phyloP scores from a whole-genome alignment of 2,888 invertebrate species.

The Hecatera dysodea region DNA sequence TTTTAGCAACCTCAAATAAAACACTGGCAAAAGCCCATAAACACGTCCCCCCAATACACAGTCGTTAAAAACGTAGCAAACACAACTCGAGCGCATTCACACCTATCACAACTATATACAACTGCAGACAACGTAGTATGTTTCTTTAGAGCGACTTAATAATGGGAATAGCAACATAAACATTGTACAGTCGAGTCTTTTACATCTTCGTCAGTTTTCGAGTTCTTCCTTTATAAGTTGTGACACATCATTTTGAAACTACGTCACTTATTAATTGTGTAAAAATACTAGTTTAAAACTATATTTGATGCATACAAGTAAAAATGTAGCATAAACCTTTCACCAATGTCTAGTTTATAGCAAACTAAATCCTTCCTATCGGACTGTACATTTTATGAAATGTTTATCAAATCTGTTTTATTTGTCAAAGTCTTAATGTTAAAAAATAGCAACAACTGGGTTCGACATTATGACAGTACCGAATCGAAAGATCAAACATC shows the following conservation, averaged over 20 bases:
- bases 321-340: not conserved
- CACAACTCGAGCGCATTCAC: slow-evolving; percentile 36
- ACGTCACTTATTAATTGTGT: not conserved
- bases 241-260: not conserved
- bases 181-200: slow-evolving; percentile 20
- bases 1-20: slow-evolving; percentile 33
- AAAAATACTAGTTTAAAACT: not conserved
- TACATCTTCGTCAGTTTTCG: slow-evolving; percentile 1
- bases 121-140: slow-evolving; percentile 43
- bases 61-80: slow-evolving; percentile 45
- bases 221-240: not conserved
- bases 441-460: not conserved
- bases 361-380: not conserved
- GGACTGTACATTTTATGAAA: not conserved
- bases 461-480: not conserved
- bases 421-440: not conserved
- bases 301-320: not conserved
- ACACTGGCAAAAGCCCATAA: slow-evolving; percentile 20
- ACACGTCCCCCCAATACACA: slow-evolving; percentile 28
- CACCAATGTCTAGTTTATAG: not conserved
- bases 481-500: not conserved
- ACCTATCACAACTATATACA: slow-evolving; percentile 34
- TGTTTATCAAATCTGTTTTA: not conserved
- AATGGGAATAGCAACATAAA: slow-evolving; percentile 48
- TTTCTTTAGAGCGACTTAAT: slow-evolving; percentile 53